These are phyloP conservation scores for Chymomyza fuscimana DNA, from an alignment of 2,888 invertebrate species.

Conservation along the genomic window DNA sequence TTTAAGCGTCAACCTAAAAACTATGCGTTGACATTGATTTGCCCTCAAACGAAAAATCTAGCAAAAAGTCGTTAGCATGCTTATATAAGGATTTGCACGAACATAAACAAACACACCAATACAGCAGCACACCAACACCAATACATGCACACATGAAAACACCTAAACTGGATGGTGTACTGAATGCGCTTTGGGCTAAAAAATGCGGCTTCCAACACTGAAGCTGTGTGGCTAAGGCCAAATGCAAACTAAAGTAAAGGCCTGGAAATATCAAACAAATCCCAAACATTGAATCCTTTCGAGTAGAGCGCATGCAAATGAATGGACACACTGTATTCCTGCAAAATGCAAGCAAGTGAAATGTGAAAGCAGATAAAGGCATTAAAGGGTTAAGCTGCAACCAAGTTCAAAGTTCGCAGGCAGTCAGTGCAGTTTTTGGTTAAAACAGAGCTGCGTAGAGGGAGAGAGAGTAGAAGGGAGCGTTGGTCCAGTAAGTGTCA, in stretches of 20 bases:
- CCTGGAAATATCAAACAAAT: slow-evolving; percentile 35
- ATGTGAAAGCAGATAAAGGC: slow-evolving; percentile 68
- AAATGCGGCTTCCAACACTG: slow-evolving; percentile 8
- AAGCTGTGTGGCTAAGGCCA: slow-evolving; percentile 15
- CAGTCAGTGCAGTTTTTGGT: neutral
- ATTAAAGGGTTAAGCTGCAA: slow-evolving; percentile 67
- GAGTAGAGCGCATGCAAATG: slow-evolving; percentile 32
- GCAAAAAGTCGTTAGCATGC: slow-evolving; percentile 41
- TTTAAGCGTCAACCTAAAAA: neutral
- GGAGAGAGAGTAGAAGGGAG: neutral
- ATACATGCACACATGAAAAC: neutral
- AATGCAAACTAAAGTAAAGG: slow-evolving; percentile 33
- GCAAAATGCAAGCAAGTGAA: slow-evolving; percentile 61
- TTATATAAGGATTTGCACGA: slow-evolving; percentile 36
- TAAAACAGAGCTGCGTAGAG: neutral
- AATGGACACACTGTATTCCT: neutral
- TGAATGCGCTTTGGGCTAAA: neutral
- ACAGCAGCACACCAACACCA: neutral
- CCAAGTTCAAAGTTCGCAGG: slow-evolving; percentile 53
- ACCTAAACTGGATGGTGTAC: too few relatives aligned
- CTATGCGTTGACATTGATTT: slow-evolving; percentile 36
- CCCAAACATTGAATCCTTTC: slow-evolving; percentile 25
- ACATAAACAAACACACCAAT: slow-evolving; percentile 4
- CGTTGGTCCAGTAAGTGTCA: slow-evolving; percentile 7
- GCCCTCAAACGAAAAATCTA: slow-evolving; percentile 23